Evolutionary conservation across 2,888 invertebrate genomes (phyloP), one percentile per base, ranked within the genome.

Genomic region (Erpobdella octoculata): DNA sequence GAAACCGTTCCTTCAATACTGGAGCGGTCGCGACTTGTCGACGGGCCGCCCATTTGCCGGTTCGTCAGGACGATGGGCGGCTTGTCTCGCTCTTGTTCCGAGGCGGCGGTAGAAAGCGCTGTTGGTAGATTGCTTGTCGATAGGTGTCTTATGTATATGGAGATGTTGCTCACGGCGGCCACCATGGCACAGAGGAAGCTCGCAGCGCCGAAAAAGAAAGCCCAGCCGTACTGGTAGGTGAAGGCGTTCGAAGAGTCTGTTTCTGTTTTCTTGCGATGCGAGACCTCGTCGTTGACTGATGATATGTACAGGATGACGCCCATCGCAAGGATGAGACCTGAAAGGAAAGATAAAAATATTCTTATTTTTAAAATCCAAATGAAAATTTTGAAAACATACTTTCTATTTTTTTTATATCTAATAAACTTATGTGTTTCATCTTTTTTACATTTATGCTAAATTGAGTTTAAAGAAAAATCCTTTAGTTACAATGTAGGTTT

Each of bases 301-400:
- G 81, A 81, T 62, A 81, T 81, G 75, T 80, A 81, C 58, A 81
- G 75, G 31, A 81, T 81, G 25, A 81, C 80, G 8, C 81, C 81
- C n/a, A 80, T 79, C 0, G 81, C 81, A 48, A 81, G 75, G 0
- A 78, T 76, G 41, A 81, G 73, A 21, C 80, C 81, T 81, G 72
- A 28, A 72, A 18, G 3, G n/a, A n/a, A n/a, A n/a, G n/a, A n/a
- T n/a, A n/a, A n/a, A n/a, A n/a, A n/a, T n/a, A n/a, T n/a, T n/a
- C n/a, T n/a, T n/a, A n/a, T n/a, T n/a, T n/a, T n/a, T n/a, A n/a
- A n/a, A n/a, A n/a, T n/a, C n/a, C n/a, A n/a, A n/a, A n/a, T n/a
- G n/a, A n/a, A n/a, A n/a, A n/a, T n/a, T n/a, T n/a, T n/a, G n/a
- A n/a, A n/a, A n/a, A n/a, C n/a, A n/a, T n/a, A n/a, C n/a, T n/a